phyloP scores from a whole-genome alignment of 2,797 vertebrate species.

The Tragopan temminckii region DNA sequence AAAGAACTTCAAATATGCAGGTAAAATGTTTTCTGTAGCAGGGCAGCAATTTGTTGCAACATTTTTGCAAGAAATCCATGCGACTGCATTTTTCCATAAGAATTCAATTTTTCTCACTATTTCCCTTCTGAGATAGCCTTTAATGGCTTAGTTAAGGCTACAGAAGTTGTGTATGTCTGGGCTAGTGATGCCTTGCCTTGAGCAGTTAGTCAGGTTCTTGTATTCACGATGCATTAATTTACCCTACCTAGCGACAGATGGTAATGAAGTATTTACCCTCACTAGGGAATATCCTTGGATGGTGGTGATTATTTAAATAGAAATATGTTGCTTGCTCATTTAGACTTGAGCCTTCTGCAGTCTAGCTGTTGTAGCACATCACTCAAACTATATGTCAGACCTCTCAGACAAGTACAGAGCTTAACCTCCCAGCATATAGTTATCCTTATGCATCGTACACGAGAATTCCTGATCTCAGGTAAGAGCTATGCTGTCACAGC shows the following conservation, averaged over 20 bases:
- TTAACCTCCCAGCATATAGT: background rate
- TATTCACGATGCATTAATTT: background rate
- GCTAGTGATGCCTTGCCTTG: background rate
- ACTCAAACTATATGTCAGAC: background rate
- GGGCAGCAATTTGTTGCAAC: background rate
- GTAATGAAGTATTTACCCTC: background rate
- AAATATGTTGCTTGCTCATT: background rate
- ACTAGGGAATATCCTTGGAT: background rate
- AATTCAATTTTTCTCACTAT: background rate
- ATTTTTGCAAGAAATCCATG: no score
- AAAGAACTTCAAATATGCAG: background rate
- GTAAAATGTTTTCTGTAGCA: background rate
- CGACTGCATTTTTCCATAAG: background rate
- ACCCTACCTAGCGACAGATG: background rate
- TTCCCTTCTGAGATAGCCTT: background rate
- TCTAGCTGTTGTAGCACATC: background rate
- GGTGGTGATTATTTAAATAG: background rate
- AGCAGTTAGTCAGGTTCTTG: background rate
- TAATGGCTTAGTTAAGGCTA: background rate
- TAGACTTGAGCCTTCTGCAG: background rate
- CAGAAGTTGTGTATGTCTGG: background rate
- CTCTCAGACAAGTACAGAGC: background rate
- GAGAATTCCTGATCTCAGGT: background rate
- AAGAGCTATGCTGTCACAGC: background rate
- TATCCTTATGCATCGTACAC: fast-evolving